Evolutionary conservation across 2,888 invertebrate species (phyloP).

Genomic region (Lysandra coridon): DNA sequence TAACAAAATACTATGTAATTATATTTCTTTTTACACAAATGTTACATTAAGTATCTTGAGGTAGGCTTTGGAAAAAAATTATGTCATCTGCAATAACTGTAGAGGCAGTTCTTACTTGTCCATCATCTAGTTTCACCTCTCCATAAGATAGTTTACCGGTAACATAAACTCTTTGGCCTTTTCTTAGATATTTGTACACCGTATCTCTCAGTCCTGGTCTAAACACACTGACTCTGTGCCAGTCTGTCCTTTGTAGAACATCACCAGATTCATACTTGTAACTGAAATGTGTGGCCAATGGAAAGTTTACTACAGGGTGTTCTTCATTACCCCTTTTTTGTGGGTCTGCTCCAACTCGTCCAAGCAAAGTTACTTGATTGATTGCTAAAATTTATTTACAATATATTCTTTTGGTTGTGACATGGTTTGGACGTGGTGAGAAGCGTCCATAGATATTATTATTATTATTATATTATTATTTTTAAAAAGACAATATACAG

Average conservation of each 20-base stretch:
- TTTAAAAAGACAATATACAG: too few relatives aligned
- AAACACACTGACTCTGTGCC: slow-evolving; percentile 94
- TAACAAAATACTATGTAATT: background rate
- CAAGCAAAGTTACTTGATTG: slow-evolving; percentile 91
- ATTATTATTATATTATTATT: too few relatives aligned
- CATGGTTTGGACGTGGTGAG: too few relatives aligned
- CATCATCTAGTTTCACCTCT: slow-evolving; percentile 89
- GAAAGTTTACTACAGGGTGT: slow-evolving; percentile 93
- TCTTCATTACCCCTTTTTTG: slow-evolving; percentile 89
- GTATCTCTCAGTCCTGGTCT: slow-evolving; percentile 90
- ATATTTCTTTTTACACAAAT: background rate
- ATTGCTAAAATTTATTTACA: slow-evolving; percentile 73
- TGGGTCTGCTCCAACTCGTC: slow-evolving; percentile 93
- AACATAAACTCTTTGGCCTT: slow-evolving; percentile 92
- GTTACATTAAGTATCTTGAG: slow-evolving; percentile 42
- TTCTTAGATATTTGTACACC: slow-evolving; percentile 88
- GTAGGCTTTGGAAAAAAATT: slow-evolving; percentile 85
- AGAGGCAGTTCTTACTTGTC: slow-evolving; percentile 85
- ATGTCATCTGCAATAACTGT: slow-evolving; percentile 93
- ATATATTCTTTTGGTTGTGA: too few relatives aligned
- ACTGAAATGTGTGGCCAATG: slow-evolving; percentile 93
- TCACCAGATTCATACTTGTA: slow-evolving; percentile 91
- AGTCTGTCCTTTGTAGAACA: slow-evolving; percentile 91
- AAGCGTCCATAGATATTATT: too few relatives aligned
- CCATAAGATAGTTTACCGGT: slow-evolving; percentile 92